Conservation (phyloP, 35 echinoderm and acorn worm species). For the Hemicentrotus pulcherrimus region DNA sequence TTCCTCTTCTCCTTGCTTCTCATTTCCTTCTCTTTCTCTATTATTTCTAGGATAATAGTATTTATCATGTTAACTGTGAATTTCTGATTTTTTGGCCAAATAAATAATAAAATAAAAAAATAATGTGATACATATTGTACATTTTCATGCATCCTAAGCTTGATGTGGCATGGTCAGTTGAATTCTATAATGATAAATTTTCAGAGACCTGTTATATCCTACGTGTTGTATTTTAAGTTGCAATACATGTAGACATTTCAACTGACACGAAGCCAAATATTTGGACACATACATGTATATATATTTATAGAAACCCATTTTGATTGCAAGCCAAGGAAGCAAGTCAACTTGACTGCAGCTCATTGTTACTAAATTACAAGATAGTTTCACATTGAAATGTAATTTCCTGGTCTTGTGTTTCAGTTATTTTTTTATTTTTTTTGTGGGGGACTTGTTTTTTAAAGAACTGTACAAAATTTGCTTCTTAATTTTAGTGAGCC, state of each 20-base stretch:
- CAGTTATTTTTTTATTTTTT: too few species aligned
- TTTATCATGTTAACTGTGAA: too few species aligned
- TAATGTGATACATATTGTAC: too few species aligned
- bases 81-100: too few species aligned
- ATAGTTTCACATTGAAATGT: neutral
- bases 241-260: neutral
- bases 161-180: neutral
- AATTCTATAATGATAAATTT: neutral
- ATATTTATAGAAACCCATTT: neutral
- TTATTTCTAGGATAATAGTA: too few species aligned
- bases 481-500: too few species aligned
- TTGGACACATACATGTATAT: neutral
- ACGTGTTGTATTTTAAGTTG: neutral
- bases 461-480: too few species aligned
- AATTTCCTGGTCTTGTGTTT: too few species aligned
- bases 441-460: too few species aligned
- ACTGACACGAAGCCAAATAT: neutral
- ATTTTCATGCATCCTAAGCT: neutral
- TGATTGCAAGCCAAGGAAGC: neutral
- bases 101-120: too few species aligned
- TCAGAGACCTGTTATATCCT: neutral
- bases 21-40: too few species aligned
- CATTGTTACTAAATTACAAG: neutral
- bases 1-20: too few species aligned
- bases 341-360: neutral